A percentile compares a stretch with the other conserved stretches of the same genome.
Evolutionary conservation across 2,888 invertebrate species (phyloP).

Genomic region (Eretmocerus hayati): DNA sequence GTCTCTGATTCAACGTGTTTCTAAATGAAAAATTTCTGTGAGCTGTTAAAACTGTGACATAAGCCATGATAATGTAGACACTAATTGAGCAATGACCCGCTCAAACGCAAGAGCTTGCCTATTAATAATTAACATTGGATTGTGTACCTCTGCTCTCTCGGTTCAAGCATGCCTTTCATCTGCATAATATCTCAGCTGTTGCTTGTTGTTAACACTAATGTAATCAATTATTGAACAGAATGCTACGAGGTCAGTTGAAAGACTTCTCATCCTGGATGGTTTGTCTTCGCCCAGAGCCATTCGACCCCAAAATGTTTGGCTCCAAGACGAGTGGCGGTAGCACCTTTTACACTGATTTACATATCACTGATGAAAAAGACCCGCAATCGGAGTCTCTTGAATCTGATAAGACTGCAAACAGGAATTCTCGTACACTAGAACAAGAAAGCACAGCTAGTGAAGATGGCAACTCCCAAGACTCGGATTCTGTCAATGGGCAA

Average conservation of each 20-base stretch:
- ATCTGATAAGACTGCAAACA: conserved; percentile 21
- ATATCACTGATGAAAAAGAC: conserved; percentile 24
- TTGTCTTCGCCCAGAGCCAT: conserved; percentile 35
- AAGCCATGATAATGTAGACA: not conserved
- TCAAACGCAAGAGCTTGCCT: not conserved
- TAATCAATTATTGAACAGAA: conserved; percentile 28
- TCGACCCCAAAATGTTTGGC: conserved; percentile 42
- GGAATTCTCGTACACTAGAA: conserved; percentile 31
- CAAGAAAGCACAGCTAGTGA: conserved; percentile 33
- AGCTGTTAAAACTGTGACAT: too few relatives aligned
- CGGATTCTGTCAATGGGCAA: conserved; percentile 30
- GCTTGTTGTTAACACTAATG: conserved; percentile 4
- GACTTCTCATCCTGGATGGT: conserved; percentile 40
- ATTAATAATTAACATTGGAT: conserved; percentile 9
- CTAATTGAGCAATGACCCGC: conserved; percentile 6
- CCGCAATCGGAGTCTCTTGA: conserved; percentile 23
- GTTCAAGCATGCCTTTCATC: conserved; percentile 9
- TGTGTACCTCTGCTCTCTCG: too few relatives aligned
- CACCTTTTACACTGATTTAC: conserved; percentile 41
- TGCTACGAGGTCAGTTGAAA: conserved; percentile 42
- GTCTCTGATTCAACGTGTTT: too few relatives aligned
- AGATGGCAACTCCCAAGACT: conserved; percentile 39
- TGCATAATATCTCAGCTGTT: not conserved
- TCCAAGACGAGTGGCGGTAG: conserved; percentile 38
- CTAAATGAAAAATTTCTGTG: too few relatives aligned